Percentiles rank a stretch among this genome's conserved stretches.
These are phyloP conservation scores for Andrena trimmerana DNA, from an alignment of 2,888 invertebrate genomes.

Conservation along the genomic window DNA sequence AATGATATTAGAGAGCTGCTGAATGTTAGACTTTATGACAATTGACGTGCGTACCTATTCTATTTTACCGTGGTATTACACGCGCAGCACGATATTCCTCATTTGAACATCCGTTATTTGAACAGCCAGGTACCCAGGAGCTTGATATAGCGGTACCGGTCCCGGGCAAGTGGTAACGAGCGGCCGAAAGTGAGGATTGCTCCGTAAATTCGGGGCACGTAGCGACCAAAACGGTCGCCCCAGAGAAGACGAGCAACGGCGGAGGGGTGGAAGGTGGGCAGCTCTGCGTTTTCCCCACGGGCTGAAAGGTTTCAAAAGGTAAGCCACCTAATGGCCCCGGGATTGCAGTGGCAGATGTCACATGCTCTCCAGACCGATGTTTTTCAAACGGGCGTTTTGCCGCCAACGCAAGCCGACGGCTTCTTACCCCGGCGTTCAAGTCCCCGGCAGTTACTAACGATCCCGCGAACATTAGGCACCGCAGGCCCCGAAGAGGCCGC, in stretches of 20 bases:
- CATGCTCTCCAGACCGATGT: conserved; percentile 77
- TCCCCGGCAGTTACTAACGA: conserved; percentile 82
- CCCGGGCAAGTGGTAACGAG: neutral
- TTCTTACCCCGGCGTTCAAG: conserved; percentile 84
- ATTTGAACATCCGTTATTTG: too few species aligned
- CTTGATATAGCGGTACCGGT: too few species aligned
- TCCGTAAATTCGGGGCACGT: neutral
- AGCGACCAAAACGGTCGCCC: conserved; percentile 16
- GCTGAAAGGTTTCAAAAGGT: conserved; percentile 64
- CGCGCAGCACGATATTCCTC: too few species aligned
- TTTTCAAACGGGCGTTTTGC: conserved; percentile 81
- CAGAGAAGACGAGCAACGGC: neutral
- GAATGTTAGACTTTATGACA: too few species aligned
- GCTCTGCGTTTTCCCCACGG: conserved; percentile 34
- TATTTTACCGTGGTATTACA: too few species aligned
- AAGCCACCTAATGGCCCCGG: conserved; percentile 63
- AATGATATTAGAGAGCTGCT: too few species aligned
- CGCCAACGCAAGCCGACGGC: conserved; percentile 80
- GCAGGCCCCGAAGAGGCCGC: conserved; percentile 62
- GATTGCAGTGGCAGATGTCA: conserved; percentile 76
- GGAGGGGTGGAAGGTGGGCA: conserved; percentile 21
- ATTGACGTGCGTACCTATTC: too few species aligned
- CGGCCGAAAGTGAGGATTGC: neutral
- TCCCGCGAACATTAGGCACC: conserved; percentile 77
- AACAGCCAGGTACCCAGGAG: too few species aligned